Evolutionary conservation across 53 echinoderm and acorn worm species (phyloP).

Genomic region (Echinarachnius parma): DNA sequence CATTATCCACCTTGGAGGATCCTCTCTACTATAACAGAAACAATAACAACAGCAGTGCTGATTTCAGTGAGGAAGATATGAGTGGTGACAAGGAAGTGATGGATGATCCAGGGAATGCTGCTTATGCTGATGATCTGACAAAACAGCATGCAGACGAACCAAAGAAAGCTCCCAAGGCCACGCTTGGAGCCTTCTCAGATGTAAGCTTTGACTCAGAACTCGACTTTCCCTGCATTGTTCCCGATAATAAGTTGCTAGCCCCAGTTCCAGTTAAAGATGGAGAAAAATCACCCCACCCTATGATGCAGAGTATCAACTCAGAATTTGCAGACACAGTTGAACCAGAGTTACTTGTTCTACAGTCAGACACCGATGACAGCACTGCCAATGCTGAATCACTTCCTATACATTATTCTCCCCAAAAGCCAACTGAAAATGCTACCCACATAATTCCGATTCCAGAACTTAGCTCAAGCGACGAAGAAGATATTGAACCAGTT

Average conservation of each 20-base stretch:
- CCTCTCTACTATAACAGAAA: constrained; percentile 15
- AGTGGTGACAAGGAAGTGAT: background rate
- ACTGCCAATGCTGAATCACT: background rate
- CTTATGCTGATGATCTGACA: too few species aligned
- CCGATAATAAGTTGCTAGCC: constrained; percentile 48
- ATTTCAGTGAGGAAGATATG: constrained; percentile 36
- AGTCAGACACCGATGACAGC: constrained; percentile 23
- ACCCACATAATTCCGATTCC: background rate
- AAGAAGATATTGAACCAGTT: background rate
- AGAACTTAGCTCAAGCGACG: background rate
- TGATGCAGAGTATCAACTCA: constrained; percentile 64
- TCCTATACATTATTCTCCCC: background rate
- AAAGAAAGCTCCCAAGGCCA: constrained; percentile 22
- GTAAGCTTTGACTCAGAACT: constrained; percentile 85
- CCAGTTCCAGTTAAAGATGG: constrained; percentile 19
- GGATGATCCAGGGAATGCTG: background rate
- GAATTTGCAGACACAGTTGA: constrained; percentile 63
- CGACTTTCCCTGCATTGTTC: constrained; percentile 20
- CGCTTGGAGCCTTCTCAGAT: constrained; percentile 72
- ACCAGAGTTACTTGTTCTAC: constrained; percentile 73
- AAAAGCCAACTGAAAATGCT: background rate
- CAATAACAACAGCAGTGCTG: constrained; percentile 32
- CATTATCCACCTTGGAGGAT: constrained; percentile 17
- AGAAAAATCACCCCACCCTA: constrained; percentile 48
- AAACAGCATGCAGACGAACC: background rate